Evolutionary conservation across 2,113 vertebrate genomes (phyloP).

Genomic region (Lanius ludovicianus): DNA sequence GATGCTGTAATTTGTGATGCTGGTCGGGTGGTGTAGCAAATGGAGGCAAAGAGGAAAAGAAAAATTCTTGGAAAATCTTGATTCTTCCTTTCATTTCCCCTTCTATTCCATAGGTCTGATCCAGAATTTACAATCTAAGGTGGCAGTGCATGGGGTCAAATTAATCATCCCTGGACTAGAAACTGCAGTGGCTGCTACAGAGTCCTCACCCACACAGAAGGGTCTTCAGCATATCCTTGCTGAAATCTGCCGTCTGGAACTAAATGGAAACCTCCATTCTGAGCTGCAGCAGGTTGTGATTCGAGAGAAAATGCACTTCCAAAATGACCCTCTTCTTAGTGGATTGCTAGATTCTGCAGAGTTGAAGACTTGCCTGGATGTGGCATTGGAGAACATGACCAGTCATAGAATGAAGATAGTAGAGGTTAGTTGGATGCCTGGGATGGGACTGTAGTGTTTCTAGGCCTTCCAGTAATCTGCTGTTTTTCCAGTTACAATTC

Average conservation of each 20-base stretch:
- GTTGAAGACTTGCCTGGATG: conserved; percentile 86
- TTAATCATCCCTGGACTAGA: conserved; percentile 81
- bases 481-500: neutral
- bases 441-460: neutral
- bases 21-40: neutral
- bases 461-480: neutral
- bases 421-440: conserved; percentile 78
- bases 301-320: conserved; percentile 79
- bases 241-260: conserved; percentile 82
- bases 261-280: conserved; percentile 87
- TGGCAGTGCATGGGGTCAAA: conserved; percentile 83
- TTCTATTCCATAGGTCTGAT: conserved; percentile 70
- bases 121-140: conserved; percentile 77
- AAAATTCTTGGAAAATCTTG: neutral
- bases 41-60: neutral
- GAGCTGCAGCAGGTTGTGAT: conserved; percentile 83
- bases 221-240: conserved; percentile 82
- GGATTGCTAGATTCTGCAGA: conserved; percentile 78
- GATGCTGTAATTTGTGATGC: neutral
- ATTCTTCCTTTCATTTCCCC: neutral
- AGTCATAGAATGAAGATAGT: conserved; percentile 83
- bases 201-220: conserved; percentile 19
- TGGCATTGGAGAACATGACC: conserved; percentile 80
- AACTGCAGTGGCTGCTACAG: neutral
- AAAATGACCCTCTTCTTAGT: conserved; percentile 82